Base-by-base conservation (phyloP, 2,888 invertebrate genomes). In the Penaeus monodon region DNA sequence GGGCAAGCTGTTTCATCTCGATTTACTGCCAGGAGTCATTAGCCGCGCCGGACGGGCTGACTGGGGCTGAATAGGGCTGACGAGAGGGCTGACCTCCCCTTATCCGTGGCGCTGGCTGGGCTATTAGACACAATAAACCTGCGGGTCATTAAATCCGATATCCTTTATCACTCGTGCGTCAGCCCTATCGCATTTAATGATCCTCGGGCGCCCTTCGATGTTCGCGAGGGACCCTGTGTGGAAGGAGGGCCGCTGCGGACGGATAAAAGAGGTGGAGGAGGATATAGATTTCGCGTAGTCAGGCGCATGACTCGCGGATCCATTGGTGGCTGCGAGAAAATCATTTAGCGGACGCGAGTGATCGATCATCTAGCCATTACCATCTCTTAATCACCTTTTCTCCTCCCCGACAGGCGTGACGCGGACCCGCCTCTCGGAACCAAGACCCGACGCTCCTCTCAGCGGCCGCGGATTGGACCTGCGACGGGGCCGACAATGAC, bases 361-460 rank as follows among this genome's bases (percentile, higher is more conserved):
- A 82, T 82, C 57, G 82, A 82, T 82, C 64, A 73, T 63, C 24
- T 27, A 20, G 74, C 82, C 63, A 82, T 82, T 82, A 82, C 57
- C 82, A 82, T 82, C 82, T 82, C 82, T 82, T 82, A 73, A 82
- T 82, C 82, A 82, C 82, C 57, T 73, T 82, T 82, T 57, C 78
- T 66, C 80, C 65, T 17, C 20, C 20, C 66, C 33, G 77, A 80
- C 80, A 80, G 65, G 63, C 80, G 65, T 80, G 80, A 80, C 80
- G 64, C 14, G 57, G 44, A 10, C 77, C 12, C 44, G 38, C 44
- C 33, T 57, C 17, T 57, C 57, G 57, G 57, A 57, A 4, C 57
- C 17, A 3, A 57, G 57, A 57, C 57, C 22, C 38, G 49, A 14
- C 57, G 49, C 57, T 63, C 77, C 77, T 44, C 10, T 68, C 2